These are phyloP conservation scores for Polymixis lichenea DNA, from an alignment of 2,888 invertebrate species.

Conservation along the genomic window DNA sequence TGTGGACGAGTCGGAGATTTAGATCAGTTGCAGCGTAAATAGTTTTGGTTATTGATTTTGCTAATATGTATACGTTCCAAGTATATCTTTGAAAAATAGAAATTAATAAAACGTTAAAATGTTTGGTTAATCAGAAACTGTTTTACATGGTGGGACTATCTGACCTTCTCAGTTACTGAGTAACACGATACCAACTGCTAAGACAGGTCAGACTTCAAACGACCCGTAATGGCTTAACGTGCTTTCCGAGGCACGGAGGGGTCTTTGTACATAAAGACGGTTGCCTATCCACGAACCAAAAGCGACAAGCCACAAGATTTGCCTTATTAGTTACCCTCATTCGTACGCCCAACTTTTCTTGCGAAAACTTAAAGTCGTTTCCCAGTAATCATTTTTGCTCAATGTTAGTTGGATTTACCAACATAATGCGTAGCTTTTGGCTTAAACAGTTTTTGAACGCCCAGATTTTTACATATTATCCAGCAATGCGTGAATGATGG, in stretches of 20 bases:
- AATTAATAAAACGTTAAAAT: background rate
- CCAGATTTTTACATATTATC: background rate
- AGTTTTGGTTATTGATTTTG: background rate
- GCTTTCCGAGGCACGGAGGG: too few relatives aligned
- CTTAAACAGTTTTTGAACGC: background rate
- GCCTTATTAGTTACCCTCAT: background rate
- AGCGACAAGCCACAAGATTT: background rate
- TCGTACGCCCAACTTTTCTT: background rate
- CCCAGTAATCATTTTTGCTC: background rate
- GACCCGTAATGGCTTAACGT: too few relatives aligned
- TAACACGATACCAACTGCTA: too few relatives aligned
- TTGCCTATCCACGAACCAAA: too few relatives aligned
- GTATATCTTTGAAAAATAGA: background rate
- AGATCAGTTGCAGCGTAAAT: background rate
- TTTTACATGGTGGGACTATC: too few relatives aligned
- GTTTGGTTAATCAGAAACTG: background rate
- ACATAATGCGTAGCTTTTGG: background rate
- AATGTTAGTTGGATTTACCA: background rate
- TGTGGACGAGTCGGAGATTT: background rate
- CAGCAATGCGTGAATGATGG: background rate
- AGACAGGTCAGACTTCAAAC: too few relatives aligned
- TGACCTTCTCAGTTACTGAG: too few relatives aligned
- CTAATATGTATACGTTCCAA: background rate
- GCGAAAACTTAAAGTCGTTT: background rate
- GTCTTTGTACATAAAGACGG: too few relatives aligned